These are phyloP conservation scores for Amphipoea oculea DNA, from an alignment of 2,888 invertebrate genomes.

Conservation along the genomic window DNA sequence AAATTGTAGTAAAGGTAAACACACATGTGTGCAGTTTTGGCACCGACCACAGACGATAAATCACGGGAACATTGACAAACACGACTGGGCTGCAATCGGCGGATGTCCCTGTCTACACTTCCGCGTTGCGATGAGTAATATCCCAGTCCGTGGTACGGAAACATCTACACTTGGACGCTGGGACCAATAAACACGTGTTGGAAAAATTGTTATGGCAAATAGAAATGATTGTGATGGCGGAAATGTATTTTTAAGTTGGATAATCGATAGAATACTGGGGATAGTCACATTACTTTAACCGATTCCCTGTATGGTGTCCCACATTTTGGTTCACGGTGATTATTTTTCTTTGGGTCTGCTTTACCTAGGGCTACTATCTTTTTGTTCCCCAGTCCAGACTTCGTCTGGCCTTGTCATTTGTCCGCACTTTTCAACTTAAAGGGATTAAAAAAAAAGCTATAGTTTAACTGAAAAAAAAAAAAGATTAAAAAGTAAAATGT, in stretches of 20 bases:
- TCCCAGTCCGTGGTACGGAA: conserved; percentile 64
- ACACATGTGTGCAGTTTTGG: conserved; percentile 79
- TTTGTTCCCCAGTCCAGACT: not conserved
- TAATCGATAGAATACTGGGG: not conserved
- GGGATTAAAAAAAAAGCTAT: not conserved
- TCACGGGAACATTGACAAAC: conserved; percentile 85
- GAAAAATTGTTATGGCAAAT: conserved; percentile 51
- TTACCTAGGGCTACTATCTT: not conserved
- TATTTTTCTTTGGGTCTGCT: not conserved
- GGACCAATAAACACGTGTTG: conserved; percentile 50
- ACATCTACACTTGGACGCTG: conserved; percentile 68
- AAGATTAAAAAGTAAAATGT: not conserved
- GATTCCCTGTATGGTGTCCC: not conserved
- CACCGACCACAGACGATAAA: conserved; percentile 80
- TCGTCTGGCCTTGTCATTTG: not conserved
- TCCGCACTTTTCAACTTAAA: not conserved
- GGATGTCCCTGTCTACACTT: conserved; percentile 84
- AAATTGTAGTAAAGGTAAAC: conserved; percentile 75
- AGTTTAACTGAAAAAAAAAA: not conserved
- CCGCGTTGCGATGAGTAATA: conserved; percentile 85
- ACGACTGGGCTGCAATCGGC: conserved; percentile 81
- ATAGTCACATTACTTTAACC: not conserved
- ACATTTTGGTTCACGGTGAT: not conserved
- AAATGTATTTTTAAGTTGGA: conserved; percentile 6
- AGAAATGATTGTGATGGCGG: conserved; percentile 3